These are phyloP conservation scores for Therioaphis trifolii DNA, from an alignment of 2,888 invertebrate genomes.

Conservation along the genomic window DNA sequence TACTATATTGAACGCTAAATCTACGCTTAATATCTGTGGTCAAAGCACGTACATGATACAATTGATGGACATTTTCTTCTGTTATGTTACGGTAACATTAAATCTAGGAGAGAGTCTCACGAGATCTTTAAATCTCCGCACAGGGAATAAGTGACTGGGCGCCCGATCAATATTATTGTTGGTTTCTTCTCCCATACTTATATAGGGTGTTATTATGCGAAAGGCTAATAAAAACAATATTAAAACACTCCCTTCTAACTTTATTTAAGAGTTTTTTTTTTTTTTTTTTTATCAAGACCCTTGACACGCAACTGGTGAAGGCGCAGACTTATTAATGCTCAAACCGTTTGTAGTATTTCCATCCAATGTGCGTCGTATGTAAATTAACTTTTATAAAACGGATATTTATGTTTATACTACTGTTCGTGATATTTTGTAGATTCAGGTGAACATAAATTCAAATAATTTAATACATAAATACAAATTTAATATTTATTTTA, in stretches of 20 bases:
- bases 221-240: constrained; percentile 51
- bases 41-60: constrained; percentile 4
- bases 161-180: constrained; percentile 38
- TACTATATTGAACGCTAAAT: constrained; percentile 25
- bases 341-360: not conserved
- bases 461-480: too few relatives aligned
- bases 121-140: not conserved
- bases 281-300: constrained; percentile 16
- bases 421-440: not conserved
- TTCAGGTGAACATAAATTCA: too few relatives aligned
- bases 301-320: constrained; percentile 52
- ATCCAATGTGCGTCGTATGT: not conserved
- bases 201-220: constrained; percentile 43
- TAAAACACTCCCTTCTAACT: constrained; percentile 19
- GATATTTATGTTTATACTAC: not conserved
- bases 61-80: constrained; percentile 11
- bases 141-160: not conserved
- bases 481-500: too few relatives aligned
- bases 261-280: not conserved
- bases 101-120: not conserved
- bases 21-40: constrained; percentile 24
- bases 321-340: constrained; percentile 36
- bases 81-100: not conserved
- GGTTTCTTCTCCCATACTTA: constrained; percentile 14
- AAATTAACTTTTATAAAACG: constrained; percentile 23